Conservation (phyloP, 2,113 vertebrate genomes). For the Isurus oxyrinchus region DNA sequence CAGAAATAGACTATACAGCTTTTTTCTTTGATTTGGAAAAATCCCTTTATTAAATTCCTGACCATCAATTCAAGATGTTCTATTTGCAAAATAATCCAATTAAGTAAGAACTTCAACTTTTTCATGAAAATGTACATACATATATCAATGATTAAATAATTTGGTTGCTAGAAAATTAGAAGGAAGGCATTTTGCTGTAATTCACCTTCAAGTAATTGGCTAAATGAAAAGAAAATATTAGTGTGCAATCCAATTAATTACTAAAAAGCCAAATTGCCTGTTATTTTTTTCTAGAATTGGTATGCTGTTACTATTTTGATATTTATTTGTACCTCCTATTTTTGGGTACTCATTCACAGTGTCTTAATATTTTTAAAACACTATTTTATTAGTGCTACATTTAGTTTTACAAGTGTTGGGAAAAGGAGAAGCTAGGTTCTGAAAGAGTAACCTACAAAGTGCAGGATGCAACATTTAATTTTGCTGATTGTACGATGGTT, state of each 20-base stretch:
- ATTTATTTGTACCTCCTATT: conserved; percentile 28
- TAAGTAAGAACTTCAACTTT: not conserved
- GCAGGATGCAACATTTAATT: not conserved
- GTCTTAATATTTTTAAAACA: conserved; percentile 30
- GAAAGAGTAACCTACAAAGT: not conserved
- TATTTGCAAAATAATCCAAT: conserved; percentile 31
- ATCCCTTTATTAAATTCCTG: conserved; percentile 34
- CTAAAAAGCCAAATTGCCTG: not conserved
- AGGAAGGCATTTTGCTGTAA: conserved; percentile 58
- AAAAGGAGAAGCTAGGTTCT: conserved; percentile 9
- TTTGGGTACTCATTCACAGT: not conserved
- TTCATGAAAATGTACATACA: conserved; percentile 19
- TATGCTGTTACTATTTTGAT: conserved; percentile 18
- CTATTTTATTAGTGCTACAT: conserved; percentile 18
- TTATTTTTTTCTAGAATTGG: not conserved
- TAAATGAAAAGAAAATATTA: not conserved
- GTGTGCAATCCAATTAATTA: not conserved
- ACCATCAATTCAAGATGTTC: conserved; percentile 19
- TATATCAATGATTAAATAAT: conserved; percentile 27
- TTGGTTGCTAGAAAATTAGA: conserved; percentile 45
- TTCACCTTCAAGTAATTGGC: conserved; percentile 19
- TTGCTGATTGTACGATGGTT: not conserved
- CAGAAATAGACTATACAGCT: conserved; percentile 1
- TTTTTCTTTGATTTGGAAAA: conserved; percentile 26
- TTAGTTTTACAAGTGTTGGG: not conserved